phyloP scores from a whole-genome alignment of 2,113 vertebrate genomes.

The Lontra canadensis region DNA sequence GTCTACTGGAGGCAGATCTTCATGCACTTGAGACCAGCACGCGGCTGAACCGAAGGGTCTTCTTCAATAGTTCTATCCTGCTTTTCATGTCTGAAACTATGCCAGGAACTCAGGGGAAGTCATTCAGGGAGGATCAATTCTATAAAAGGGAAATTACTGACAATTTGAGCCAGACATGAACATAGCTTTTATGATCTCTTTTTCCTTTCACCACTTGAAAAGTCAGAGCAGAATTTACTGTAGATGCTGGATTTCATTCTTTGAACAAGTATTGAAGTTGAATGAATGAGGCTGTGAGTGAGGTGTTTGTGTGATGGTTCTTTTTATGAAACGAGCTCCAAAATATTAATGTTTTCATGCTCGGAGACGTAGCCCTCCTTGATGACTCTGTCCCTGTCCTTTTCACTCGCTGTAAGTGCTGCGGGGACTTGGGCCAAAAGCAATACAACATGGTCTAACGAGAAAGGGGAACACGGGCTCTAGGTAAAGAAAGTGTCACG shows the following conservation, averaged over 20 bases:
- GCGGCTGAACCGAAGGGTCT: not conserved
- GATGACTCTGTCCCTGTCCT: not conserved
- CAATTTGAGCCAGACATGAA: not conserved
- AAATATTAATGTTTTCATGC: not conserved
- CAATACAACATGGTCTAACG: rapidly evolving
- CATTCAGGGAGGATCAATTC: not conserved
- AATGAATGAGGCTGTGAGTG: not conserved
- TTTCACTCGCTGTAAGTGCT: not conserved
- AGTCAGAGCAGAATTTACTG: not conserved
- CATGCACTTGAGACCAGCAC: not conserved
- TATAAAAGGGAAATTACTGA: not conserved
- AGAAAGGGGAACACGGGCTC: not conserved
- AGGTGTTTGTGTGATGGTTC: not conserved
- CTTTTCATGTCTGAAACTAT: not conserved
- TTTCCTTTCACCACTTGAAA: not conserved
- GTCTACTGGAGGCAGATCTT: not conserved
- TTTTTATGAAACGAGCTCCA: not conserved
- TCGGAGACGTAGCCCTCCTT: not conserved
- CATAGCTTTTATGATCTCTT: not conserved
- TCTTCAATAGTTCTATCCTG: not conserved
- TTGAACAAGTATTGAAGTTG: not conserved
- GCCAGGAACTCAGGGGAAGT: not conserved
- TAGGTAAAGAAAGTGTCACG: rapidly evolving
- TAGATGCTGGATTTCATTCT: not conserved
- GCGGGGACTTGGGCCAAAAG: not conserved